These are phyloP conservation scores for Diplodus sargus DNA, from an alignment of 2,797 vertebrate genomes.

Conservation along the genomic window DNA sequence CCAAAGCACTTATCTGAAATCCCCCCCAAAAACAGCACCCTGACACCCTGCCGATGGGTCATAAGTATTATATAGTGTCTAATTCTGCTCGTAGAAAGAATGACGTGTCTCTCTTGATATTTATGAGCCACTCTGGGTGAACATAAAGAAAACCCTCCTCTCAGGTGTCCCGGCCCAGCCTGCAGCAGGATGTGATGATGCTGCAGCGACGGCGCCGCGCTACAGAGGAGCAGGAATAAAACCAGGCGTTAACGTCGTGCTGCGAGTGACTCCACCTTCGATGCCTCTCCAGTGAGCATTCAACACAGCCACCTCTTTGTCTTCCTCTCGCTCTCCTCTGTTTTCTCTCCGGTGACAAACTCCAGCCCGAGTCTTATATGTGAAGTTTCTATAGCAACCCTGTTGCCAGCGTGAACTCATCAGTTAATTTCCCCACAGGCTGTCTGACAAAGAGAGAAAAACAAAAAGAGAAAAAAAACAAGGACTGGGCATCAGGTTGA, in stretches of 20 bases:
- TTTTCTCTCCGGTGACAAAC: slow-evolving; percentile 70
- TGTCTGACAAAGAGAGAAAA: slow-evolving; percentile 66
- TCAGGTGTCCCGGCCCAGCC: slow-evolving; percentile 18
- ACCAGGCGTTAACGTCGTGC: slow-evolving; percentile 60
- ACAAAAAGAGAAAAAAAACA: slow-evolving; percentile 54
- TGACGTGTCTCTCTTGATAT: slow-evolving; percentile 36
- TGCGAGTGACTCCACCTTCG: slow-evolving; percentile 70
- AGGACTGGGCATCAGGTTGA: slow-evolving; percentile 63
- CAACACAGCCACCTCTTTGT: slow-evolving; percentile 58
- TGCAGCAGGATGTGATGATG: slow-evolving; percentile 12
- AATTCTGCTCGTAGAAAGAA: slow-evolving; percentile 47
- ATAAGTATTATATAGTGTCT: slow-evolving; percentile 52
- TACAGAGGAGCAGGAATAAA: slow-evolving; percentile 58
- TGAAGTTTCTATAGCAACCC: slow-evolving; percentile 83
- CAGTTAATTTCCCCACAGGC: slow-evolving; percentile 82
- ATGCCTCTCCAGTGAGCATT: slow-evolving; percentile 68
- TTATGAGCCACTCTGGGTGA: slow-evolving; percentile 38
- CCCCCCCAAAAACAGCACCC: slow-evolving; percentile 37
- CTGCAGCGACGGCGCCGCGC: slow-evolving; percentile 20
- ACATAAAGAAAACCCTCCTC: slow-evolving; percentile 36
- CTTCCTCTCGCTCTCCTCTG: slow-evolving; percentile 23
- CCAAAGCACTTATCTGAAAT: slow-evolving; percentile 55
- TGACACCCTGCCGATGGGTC: slow-evolving; percentile 48
- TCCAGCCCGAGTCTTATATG: slow-evolving; percentile 73
- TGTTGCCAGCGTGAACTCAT: slow-evolving; percentile 75